Evolutionary conservation across 2,113 vertebrate species (phyloP), one percentile per base, ranked within the genome.

Genomic region (Prinia subflava): DNA sequence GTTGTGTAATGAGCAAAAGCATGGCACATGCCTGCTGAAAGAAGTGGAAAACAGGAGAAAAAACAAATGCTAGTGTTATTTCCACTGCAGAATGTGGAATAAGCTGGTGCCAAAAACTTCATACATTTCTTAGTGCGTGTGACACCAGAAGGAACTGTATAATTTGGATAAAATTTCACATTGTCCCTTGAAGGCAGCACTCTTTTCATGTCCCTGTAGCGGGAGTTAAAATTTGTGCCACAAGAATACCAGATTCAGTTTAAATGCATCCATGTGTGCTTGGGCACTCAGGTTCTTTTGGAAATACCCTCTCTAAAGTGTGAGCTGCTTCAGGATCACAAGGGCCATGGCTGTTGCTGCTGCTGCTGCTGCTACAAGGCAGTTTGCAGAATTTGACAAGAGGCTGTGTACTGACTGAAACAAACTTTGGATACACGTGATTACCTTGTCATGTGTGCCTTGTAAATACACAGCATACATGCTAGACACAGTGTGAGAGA

Each of bases 61-160:
- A 89, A 84, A 39, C 12, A 83, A 78, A 11, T 21, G 4, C n/a
- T 55, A 35, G 25, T 57, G 84, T 83, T 92, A 50, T 73, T 90
- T 96, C 74, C 50, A 94, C 74, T 50, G 37, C 57, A 92, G 75
- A 94, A 74, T 16, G 16, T 92, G 62, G 41, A 92, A 73, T 91
- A 87, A 91, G 37, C 41, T 91, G 46, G 20, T 84, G 70, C 65
- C 49, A 91, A 73, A 95, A 95, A 30, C 62, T 94, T 82, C 23
- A 31, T 79, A 50, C 37, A 57, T 83, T 77, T 82, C 62, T 42
- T 64, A 41, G 49, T 65, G 49, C 57, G 31, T 69, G 77, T 94
- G 84, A 85, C 49, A 76, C 37, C 15, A 71, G 87, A 64, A 95
- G 49, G 59, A 94, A 42, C 81, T 31, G 9, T 76, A 70, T 87